These are phyloP conservation scores for Psilopogon haemacephalus DNA, from an alignment of 2,113 vertebrate genomes.

Conservation along the genomic window DNA sequence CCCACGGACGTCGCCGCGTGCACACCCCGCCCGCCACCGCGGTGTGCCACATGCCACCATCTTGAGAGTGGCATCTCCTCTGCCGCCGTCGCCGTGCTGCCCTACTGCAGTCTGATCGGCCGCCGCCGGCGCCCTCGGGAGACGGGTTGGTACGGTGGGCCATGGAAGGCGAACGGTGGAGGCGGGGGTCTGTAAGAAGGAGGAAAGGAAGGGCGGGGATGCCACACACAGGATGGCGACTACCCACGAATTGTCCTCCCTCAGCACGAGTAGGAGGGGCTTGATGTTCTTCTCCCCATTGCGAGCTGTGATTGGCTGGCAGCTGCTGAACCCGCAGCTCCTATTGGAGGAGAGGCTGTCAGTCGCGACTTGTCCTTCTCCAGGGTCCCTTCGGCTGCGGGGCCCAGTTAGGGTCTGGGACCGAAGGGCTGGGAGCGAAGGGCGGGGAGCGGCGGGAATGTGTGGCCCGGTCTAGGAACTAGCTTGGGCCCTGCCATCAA, in stretches of 20 bases:
- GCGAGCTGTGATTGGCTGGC: not conserved
- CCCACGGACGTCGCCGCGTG: not conserved
- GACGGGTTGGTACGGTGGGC: accelerated
- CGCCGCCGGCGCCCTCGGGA: too few relatives aligned
- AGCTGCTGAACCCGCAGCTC: accelerated
- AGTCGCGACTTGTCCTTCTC: accelerated
- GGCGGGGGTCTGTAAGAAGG: not conserved
- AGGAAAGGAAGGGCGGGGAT: not conserved
- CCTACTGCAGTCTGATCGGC: accelerated
- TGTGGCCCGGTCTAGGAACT: not conserved
- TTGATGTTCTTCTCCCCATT: accelerated
- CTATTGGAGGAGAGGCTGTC: not conserved
- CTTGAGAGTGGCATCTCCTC: conserved; percentile 16
- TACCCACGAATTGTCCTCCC: accelerated
- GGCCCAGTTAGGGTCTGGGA: too few relatives aligned
- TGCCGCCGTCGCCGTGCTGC: accelerated
- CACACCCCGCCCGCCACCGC: not conserved
- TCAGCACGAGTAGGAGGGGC: not conserved
- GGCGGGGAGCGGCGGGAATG: not conserved
- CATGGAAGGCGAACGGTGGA: too few relatives aligned
- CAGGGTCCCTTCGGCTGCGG: not conserved
- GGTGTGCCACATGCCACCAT: conserved; percentile 27
- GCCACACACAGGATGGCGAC: conserved; percentile 75
- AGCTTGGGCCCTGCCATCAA: not conserved
- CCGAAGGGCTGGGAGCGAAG: not conserved